phyloP scores from a whole-genome alignment of 2,113 vertebrate genomes.

The Leucosticte australis region DNA sequence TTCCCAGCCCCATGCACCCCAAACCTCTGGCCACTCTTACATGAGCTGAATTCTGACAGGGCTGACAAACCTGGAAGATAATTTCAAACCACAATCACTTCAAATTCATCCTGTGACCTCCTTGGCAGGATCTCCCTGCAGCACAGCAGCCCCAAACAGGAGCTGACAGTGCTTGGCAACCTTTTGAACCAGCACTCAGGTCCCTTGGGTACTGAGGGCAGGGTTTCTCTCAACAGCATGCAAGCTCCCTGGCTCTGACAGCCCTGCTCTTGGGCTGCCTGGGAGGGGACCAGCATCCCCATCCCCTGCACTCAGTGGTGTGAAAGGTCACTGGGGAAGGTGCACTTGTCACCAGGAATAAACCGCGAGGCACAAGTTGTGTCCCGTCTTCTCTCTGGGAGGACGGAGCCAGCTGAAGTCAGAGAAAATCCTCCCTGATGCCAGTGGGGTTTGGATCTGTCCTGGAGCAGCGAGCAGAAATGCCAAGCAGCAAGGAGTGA shows the following conservation, averaged over 20 bases:
- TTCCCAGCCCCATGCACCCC: not conserved
- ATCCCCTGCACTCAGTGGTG: rapidly evolving
- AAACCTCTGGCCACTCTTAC: not conserved
- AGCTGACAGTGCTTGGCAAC: conserved; percentile 38
- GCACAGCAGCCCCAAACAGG: conserved; percentile 6
- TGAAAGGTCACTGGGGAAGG: not conserved
- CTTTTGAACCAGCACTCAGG: conserved; percentile 28
- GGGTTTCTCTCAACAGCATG: not conserved
- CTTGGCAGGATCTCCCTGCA: conserved; percentile 14
- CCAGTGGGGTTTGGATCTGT: not conserved
- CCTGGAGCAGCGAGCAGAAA: not conserved
- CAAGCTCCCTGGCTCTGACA: not conserved
- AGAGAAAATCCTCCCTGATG: not conserved
- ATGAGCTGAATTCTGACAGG: rapidly evolving
- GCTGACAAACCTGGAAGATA: not conserved
- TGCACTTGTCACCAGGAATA: conserved; percentile 50
- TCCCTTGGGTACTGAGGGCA: not conserved
- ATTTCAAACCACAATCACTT: not conserved
- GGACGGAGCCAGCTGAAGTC: not conserved
- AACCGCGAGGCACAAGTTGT: rapidly evolving
- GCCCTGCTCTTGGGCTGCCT: conserved; percentile 12
- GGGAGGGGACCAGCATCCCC: not conserved
- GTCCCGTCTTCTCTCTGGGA: not conserved
- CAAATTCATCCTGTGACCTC: not conserved
- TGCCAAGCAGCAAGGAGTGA: not conserved